Evolutionary conservation across 2,888 invertebrate genomes (phyloP), one percentile per base, ranked within the genome.

Genomic region (Ametastegia equiseti): DNA sequence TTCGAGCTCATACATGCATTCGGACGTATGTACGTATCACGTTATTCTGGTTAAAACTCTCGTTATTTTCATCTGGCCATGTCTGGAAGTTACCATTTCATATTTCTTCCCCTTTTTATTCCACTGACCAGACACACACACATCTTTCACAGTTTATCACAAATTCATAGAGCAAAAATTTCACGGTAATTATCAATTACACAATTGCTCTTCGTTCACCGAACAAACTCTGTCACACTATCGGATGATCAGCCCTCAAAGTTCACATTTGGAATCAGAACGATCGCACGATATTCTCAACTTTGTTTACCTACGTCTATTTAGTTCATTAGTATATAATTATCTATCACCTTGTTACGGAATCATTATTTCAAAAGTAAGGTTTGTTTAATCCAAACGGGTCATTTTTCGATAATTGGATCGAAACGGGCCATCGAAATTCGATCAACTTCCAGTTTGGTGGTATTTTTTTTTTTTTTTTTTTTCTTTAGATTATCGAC

Each of bases 371-470:
- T 30, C 13, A 30, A 15, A 27, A 60, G 60, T 60, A 30, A 27
- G 60, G 6, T 60, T 67, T n/a, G 36, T 67, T 65, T 36, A 9
- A n/a, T 65, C 19, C 60, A 30, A n/a, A n/a, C 23, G 30, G 19
- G 36, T 65, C 9, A 67, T 67, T 9, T 39, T 23, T 9, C 2
- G 6, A 39, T 67, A 67, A 3, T 7, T 39, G 7, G 11, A 39
- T 67, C 65, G 19, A 39, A 67, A 4, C 60, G 15, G 30, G 30
- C 30, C 60, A 60, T 15, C 1, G 3, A 9, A 15, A 60, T 15
- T 83, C 84, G 63, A 83, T 86, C 83, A 83, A 63, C 73, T 23
- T 42, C 39, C 9, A 30, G 60, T 30, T 30, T 1, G 13, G 15
- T 60, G 15, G 1, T 15, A 15, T 47, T 19, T 60, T 13, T 47